Base-by-base conservation (phyloP, 2,888 invertebrate genomes). In the Caenorhabditis wallacei region DNA sequence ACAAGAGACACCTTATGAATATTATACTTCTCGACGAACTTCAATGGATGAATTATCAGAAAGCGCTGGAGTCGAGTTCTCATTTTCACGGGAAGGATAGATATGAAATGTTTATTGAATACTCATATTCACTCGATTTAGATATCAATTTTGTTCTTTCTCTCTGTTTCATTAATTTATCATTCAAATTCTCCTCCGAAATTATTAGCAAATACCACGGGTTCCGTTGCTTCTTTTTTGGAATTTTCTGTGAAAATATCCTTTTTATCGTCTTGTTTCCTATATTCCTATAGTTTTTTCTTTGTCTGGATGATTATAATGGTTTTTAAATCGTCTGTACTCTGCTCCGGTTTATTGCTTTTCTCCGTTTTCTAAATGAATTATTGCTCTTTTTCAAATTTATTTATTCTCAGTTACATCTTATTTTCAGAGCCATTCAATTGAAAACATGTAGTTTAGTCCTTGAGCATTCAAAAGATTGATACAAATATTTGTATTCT, bases 11-110 rank as follows among this genome's bases (percentile, higher is more conserved):
- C 85, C 84, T 10, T 86, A 86, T 46, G 88, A 88, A 68, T 89
- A 87, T 82, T 88, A 82, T 61, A 84, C 79, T 24, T 88, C 88
- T 24, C 81, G 89, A 57, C 81, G 89, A 37, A 87, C 87, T 1
- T 85, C 85, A 18, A 89, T 89, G 88, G 90, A 90, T 70, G 90
- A 89, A 56, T 59, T 80, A 16, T 74, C 74, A 3, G 80, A 81
- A 57, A 63, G 70, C 10, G 81, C 75, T 4, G 70, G 69, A 11
- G 59, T 66, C 24, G 81, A 81, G 24, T 81, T 81, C 75, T 71
- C 69, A 51, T 81, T 70, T 37, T 56, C 68, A 16, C 68, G 68
- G 13, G 71, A 80, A 53, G 40, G 61, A 2, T 72, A 22, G 61
- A 59, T 40, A 59, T 22, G 61, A 59, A 37, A 51, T 22, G 11